phyloP scores from a whole-genome alignment of 1,140 invertebrate genomes.

The Ericerus pela region DNA sequence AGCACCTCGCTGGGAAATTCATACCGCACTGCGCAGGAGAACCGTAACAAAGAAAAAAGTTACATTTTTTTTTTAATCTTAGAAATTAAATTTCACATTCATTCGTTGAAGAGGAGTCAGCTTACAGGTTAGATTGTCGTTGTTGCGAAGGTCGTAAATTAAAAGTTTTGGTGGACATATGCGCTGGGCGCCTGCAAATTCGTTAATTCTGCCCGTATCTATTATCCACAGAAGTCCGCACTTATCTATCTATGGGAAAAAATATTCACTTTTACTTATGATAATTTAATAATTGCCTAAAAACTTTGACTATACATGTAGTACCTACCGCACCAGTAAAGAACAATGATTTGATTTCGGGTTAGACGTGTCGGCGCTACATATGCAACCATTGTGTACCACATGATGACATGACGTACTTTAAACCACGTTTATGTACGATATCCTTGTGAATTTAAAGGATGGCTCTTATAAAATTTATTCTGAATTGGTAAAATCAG shows the following conservation, averaged over 20 bases:
- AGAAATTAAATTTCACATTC: not conserved
- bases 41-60: slow-evolving; percentile 20
- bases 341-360: not conserved
- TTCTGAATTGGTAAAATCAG: too few relatives aligned
- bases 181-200: slow-evolving; percentile 26
- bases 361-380: too few relatives aligned
- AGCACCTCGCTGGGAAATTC: slow-evolving; percentile 34
- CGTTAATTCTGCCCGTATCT: slow-evolving; percentile 40
- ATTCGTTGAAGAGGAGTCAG: slow-evolving; percentile 18
- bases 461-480: too few relatives aligned
- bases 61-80: too few relatives aligned
- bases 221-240: slow-evolving; percentile 48
- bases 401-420: too few relatives aligned
- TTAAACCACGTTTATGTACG: too few relatives aligned
- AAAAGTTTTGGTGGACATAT: slow-evolving; percentile 45
- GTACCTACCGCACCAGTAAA: too few relatives aligned
- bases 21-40: slow-evolving; percentile 32
- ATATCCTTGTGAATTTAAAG: too few relatives aligned
- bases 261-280: not conserved
- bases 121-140: slow-evolving; percentile 22
- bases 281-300: not conserved
- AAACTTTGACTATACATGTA: too few relatives aligned
- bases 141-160: slow-evolving; percentile 41
- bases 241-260: slow-evolving; percentile 39
- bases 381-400: too few relatives aligned